phyloP scores from a whole-genome alignment of 2,797 vertebrate genomes.

The Pseudochromis fuscus region DNA sequence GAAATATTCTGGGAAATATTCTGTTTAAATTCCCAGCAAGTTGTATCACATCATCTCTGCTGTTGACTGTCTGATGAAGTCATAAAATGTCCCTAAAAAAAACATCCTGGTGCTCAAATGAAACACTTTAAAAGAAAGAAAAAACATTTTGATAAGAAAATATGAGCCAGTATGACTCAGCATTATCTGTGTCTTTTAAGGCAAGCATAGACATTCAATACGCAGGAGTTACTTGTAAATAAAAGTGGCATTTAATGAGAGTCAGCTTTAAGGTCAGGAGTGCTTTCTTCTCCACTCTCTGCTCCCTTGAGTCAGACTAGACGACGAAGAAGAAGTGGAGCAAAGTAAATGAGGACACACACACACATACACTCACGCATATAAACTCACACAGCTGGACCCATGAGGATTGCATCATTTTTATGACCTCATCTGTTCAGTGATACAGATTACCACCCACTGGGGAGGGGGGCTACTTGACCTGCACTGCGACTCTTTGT shows the following conservation, averaged over 20 bases:
- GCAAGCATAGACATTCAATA: conserved; percentile 33
- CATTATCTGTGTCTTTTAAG: conserved; percentile 8
- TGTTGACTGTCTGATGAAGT: no score
- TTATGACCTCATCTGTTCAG: conserved; percentile 77
- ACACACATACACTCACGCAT: conserved; percentile 17
- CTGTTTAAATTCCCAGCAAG: no score
- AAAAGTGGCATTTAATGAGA: conserved; percentile 57
- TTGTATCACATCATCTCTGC: no score
- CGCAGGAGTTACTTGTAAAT: conserved; percentile 44
- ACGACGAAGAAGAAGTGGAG: conserved; percentile 23
- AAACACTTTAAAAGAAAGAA: conserved; percentile 19
- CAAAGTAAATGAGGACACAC: conserved; percentile 43
- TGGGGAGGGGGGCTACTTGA: conserved; percentile 64
- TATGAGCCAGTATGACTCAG: conserved; percentile 21
- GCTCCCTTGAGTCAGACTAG: conserved; percentile 29
- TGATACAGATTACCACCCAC: conserved; percentile 65
- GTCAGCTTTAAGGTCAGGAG: conserved; percentile 57
- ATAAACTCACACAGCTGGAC: conserved; percentile 14
- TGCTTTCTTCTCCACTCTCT: conserved; percentile 23
- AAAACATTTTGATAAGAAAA: conserved; percentile 22
- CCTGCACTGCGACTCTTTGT: conserved; percentile 40
- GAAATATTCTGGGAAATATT: no score
- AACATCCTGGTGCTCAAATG: no score
- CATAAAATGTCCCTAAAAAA: no score
- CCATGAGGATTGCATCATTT: conserved; percentile 74